Evolutionary conservation across 2,797 vertebrate genomes (phyloP).

Genomic region (Malacoctenus gilli): DNA sequence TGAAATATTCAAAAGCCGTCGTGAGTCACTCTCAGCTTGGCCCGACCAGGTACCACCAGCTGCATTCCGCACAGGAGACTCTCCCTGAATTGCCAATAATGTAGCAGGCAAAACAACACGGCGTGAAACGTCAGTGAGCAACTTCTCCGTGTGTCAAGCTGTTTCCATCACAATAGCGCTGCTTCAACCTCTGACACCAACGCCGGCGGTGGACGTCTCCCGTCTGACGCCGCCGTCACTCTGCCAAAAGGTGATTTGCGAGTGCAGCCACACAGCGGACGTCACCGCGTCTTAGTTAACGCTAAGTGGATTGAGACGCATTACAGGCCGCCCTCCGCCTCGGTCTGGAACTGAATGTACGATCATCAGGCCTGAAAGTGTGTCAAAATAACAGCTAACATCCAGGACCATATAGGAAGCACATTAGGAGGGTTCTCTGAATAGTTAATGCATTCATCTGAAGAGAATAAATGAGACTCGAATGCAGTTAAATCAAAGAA

Average conservation of each 20-base stretch:
- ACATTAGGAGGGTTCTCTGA: slow-evolving; percentile 16
- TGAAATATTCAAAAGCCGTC: not conserved
- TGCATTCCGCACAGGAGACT: too few relatives aligned
- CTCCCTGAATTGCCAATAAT: too few relatives aligned
- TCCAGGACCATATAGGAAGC: slow-evolving; percentile 18
- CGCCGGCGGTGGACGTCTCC: too few relatives aligned
- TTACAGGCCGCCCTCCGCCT: slow-evolving; percentile 30
- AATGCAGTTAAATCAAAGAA: not conserved
- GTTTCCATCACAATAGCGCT: too few relatives aligned
- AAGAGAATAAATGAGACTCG: not conserved
- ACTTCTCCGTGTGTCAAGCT: too few relatives aligned
- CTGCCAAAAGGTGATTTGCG: slow-evolving; percentile 16
- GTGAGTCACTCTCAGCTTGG: not conserved
- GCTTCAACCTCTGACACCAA: too few relatives aligned
- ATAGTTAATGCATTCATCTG: slow-evolving; percentile 16
- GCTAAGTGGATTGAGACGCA: slow-evolving; percentile 61
- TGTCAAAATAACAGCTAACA: slow-evolving; percentile 38
- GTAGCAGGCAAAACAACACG: too few relatives aligned
- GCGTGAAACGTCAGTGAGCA: too few relatives aligned
- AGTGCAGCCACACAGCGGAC: slow-evolving; percentile 3
- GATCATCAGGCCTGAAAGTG: slow-evolving; percentile 9
- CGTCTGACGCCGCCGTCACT: not conserved
- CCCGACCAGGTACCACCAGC: not conserved
- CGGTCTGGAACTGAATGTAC: slow-evolving; percentile 22
- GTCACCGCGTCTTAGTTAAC: slow-evolving; percentile 28